Conservation (phyloP, 2,888 invertebrate species). For the Drosophila bunnanda region DNA sequence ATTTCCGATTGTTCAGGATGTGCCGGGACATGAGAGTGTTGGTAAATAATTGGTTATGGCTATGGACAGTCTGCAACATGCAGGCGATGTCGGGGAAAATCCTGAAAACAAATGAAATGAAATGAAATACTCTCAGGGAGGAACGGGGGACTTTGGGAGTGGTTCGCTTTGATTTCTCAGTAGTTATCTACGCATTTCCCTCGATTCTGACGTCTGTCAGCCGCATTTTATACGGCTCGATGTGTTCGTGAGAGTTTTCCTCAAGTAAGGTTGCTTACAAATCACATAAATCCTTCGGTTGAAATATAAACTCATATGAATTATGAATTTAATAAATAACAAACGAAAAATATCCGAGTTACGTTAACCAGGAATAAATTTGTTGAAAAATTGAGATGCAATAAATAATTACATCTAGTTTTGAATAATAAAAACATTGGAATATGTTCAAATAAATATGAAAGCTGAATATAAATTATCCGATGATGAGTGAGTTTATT, state of each 20-base stretch:
- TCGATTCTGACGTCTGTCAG: conserved; percentile 71
- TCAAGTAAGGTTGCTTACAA: conserved; percentile 66
- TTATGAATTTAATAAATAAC: conserved; percentile 59
- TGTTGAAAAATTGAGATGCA: conserved; percentile 19
- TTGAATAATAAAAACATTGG: conserved; percentile 11
- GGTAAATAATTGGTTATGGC: conserved; percentile 77
- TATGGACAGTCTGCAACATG: conserved; percentile 33
- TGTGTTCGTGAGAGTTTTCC: conserved; percentile 58
- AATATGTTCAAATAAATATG: neutral
- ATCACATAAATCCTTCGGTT: conserved; percentile 62
- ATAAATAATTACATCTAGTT: conserved; percentile 31
- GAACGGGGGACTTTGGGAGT: conserved; percentile 13
- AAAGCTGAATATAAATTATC: conserved; percentile 11
- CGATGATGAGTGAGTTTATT: neutral
- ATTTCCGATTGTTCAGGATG: conserved; percentile 70
- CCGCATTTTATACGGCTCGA: conserved; percentile 58
- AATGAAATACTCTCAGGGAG: conserved; percentile 22
- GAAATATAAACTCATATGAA: conserved; percentile 40
- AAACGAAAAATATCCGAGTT: neutral
- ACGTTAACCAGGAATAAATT: conserved; percentile 12
- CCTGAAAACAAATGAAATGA: conserved; percentile 57
- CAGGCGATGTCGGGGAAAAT: conserved; percentile 36
- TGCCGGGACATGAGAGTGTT: conserved; percentile 63
- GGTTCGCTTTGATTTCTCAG: conserved; percentile 56
- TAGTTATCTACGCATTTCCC: conserved; percentile 75